Evolutionary conservation across 2,113 vertebrate species (phyloP).

Genomic region (Laticauda colubrina): DNA sequence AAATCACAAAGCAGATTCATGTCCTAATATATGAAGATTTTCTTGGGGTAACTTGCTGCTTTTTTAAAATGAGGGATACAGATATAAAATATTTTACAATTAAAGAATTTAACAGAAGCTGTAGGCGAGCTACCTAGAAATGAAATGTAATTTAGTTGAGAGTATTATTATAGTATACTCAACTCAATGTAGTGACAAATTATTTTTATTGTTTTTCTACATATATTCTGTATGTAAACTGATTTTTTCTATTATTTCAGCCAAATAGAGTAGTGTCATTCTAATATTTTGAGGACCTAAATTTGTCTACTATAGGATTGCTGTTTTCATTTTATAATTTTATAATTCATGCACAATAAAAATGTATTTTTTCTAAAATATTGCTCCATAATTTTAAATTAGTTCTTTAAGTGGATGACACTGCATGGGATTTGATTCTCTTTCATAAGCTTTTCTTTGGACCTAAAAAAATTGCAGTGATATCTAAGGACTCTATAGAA

Average conservation of each 20-base stretch:
- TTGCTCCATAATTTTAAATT: background rate
- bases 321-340: slow-evolving; percentile 3
- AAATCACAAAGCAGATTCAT: background rate
- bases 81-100: background rate
- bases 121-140: background rate
- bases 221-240: background rate
- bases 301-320: background rate
- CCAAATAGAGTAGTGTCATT: background rate
- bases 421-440: background rate
- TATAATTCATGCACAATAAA: background rate
- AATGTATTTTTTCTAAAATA: background rate
- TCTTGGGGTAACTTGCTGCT: background rate
- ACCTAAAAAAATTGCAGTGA: background rate
- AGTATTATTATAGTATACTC: background rate
- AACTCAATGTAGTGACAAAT: background rate
- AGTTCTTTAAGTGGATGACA: background rate
- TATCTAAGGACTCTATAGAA: background rate
- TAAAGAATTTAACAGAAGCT: background rate
- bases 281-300: background rate
- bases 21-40: background rate
- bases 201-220: background rate
- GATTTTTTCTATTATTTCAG: slow-evolving; percentile 3
- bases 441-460: background rate
- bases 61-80: background rate
- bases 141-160: background rate